Conservation (phyloP, 2,888 invertebrate species). For the Eupithecia centaureata region DNA sequence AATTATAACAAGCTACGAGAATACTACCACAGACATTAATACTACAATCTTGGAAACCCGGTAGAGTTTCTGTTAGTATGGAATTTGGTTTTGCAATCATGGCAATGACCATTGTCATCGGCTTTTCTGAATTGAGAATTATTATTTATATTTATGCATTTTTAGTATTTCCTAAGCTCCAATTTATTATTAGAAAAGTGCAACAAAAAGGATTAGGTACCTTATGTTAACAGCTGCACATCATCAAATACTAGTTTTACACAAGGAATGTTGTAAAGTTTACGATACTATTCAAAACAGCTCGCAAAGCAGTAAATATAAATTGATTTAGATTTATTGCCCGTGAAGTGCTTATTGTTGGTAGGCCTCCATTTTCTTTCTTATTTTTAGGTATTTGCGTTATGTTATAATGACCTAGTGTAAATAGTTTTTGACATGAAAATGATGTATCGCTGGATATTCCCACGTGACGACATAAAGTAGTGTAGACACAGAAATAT, state of each 20-base stretch:
- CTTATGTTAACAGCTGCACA: constrained; percentile 19
- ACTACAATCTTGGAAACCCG: constrained; percentile 5
- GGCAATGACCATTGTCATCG: neutral
- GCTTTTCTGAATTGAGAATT: neutral
- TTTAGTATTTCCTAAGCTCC: neutral
- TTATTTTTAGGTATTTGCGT: constrained; percentile 1
- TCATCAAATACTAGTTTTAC: constrained; percentile 22
- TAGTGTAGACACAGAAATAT: constrained; percentile 39
- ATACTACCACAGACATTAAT: constrained; percentile 1
- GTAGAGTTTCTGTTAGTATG: constrained; percentile 1
- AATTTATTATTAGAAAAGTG: neutral
- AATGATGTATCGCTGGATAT: neutral
- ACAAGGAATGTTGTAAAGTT: constrained; percentile 28
- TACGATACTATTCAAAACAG: constrained; percentile 22
- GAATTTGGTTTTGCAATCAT: neutral
- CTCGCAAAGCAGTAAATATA: constrained; percentile 23
- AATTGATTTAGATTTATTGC: constrained; percentile 49
- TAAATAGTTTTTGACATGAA: neutral
- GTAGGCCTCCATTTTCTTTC: constrained; percentile 14
- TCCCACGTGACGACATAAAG: constrained; percentile 48
- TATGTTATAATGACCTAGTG: no score
- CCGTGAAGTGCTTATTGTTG: constrained; percentile 32
- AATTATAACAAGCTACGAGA: constrained; percentile 9
- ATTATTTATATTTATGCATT: neutral
- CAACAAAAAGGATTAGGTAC: neutral